Base-by-base conservation (phyloP, 2,888 invertebrate species). In the Polia nebulosa region DNA sequence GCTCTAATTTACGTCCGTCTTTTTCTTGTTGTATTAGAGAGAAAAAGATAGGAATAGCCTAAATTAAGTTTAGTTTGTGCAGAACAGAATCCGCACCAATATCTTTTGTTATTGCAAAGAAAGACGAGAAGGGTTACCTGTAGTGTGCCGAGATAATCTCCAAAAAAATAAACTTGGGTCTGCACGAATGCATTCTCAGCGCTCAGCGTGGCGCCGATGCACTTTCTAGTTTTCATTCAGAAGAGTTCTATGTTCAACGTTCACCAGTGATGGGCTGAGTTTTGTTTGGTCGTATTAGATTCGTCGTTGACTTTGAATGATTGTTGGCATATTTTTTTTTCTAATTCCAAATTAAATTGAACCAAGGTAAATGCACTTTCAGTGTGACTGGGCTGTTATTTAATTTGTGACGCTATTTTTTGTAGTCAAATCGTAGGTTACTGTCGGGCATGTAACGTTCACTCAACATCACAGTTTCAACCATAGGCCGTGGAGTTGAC, bases 301-400 rank as follows among this genome's bases (percentile, higher is more conserved):
- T 29, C n/a, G 22, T 56, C 76, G 44, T 52, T 36, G 32, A 41
- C 45, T 47, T 29, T 53, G 32, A 70, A 47, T 41, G 39, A 47
- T 45, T 52, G 32, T 34, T 34, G 17, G 8, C 13, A 29, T 53
- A n/a, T n/a, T n/a, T 52, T 57, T 53, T 74, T 67, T 41, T 71
- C 6, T n/a, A 39, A 55, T 69, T 22, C 20, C 15, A n/a, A 68
- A 25, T 72, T 29, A n/a, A 47, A 22, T 76, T 34, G 27, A 69
- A 45, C 17, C 70, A 17, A 68, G 68, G 51, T 72, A 70, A 70
- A 53, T 72, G 65, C 56, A 39, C 51, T 68, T 75, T 67, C n/a
- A 39, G 41, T 36, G 25, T 39, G 69, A 32, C 51, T 32, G 72
- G 13, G 44, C 68, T 32, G 25, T 41, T 41, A 41, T 41, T 41